phyloP scores from a whole-genome alignment of 2,888 invertebrate species.

The Scelioninae gen. 1 region DNA sequence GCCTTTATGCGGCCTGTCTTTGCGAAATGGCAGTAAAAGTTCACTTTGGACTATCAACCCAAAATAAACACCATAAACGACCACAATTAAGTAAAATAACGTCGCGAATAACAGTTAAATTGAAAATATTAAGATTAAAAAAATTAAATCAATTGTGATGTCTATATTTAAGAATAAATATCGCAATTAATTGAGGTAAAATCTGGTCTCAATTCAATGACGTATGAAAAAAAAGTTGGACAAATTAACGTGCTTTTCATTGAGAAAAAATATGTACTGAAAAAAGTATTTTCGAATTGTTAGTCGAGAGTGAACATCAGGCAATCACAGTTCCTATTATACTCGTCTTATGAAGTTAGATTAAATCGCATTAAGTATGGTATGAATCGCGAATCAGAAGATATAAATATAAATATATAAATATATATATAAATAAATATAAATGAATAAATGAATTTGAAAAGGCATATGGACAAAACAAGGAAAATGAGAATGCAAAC shows the following conservation, averaged over 20 bases:
- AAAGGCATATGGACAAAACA: neutral
- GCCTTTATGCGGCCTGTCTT: constrained; percentile 53
- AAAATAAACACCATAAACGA: constrained; percentile 10
- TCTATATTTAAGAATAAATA: neutral
- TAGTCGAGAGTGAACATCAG: constrained; percentile 46
- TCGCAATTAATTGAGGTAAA: neutral
- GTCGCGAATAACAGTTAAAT: neutral
- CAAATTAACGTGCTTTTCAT: constrained; percentile 14
- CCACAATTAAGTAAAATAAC: neutral
- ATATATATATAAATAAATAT: constrained; percentile 16
- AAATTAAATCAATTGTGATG: neutral
- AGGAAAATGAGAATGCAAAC: neutral
- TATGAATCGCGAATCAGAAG: constrained; percentile 4
- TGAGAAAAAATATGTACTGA: constrained; percentile 4
- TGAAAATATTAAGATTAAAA: neutral
- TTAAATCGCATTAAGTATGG: constrained; percentile 29
- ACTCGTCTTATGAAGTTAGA: constrained; percentile 14
- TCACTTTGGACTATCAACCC: constrained; percentile 40
- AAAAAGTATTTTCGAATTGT: constrained; percentile 31
- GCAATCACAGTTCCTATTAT: constrained; percentile 57
- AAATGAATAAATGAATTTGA: neutral
- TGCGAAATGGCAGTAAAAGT: constrained; percentile 45
- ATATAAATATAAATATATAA: constrained; percentile 14
- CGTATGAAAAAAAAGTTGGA: neutral
- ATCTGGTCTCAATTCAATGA: constrained; percentile 1